phyloP scores from a whole-genome alignment of 2,888 invertebrate genomes.

The Leucania comma region DNA sequence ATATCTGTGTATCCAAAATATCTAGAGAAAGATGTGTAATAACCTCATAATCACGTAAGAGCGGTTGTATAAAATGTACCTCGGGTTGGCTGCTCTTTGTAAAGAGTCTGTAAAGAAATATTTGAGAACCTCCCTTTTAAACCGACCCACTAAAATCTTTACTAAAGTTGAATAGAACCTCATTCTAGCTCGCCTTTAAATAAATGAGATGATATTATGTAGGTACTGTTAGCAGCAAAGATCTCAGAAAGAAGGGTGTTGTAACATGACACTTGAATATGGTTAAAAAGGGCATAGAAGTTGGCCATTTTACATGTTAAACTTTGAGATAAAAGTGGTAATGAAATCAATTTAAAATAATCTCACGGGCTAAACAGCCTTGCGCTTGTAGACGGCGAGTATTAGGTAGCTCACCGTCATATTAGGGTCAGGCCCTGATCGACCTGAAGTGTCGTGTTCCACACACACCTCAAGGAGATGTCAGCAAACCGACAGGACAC shows the following conservation, averaged over 20 bases:
- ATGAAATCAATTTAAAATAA: too few species aligned
- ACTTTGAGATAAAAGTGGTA: not conserved
- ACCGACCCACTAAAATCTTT: constrained; percentile 9
- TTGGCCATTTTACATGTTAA: not conserved
- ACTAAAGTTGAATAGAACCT: constrained; percentile 34
- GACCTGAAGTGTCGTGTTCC: too few species aligned
- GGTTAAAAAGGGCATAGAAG: not conserved
- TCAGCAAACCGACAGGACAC: too few species aligned
- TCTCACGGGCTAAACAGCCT: too few species aligned
- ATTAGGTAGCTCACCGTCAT: too few species aligned
- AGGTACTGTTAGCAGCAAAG: not conserved
- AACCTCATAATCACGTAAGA: too few species aligned
- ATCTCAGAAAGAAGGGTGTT: constrained; percentile 19
- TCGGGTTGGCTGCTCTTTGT: not conserved
- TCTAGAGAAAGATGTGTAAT: too few species aligned
- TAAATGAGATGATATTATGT: constrained; percentile 43
- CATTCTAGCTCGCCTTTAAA: constrained; percentile 45
- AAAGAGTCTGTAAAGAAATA: not conserved
- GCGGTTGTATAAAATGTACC: too few species aligned
- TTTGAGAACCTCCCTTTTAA: not conserved
- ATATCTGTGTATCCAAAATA: too few species aligned
- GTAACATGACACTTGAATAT: not conserved
- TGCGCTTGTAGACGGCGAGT: too few species aligned
- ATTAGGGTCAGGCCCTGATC: too few species aligned
- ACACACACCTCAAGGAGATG: too few species aligned